phyloP scores from a whole-genome alignment of 2,113 vertebrate genomes.

The Todiramphus chloris region DNA sequence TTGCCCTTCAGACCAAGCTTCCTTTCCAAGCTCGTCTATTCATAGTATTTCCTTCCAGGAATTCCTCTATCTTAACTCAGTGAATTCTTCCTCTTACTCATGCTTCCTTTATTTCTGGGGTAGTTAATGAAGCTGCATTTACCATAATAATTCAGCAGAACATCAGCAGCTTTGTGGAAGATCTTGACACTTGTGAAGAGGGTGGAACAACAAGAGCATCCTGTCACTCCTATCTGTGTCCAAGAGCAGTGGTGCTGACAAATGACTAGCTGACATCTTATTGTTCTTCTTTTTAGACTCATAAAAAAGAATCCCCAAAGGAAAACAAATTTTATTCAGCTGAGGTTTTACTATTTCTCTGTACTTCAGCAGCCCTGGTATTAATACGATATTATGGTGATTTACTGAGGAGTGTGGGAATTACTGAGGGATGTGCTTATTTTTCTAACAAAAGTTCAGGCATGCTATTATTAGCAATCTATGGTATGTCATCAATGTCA shows the following conservation, averaged over 20 bases:
- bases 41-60: not conserved
- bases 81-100: not conserved
- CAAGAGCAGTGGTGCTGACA: not conserved
- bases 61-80: not conserved
- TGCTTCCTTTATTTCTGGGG: not conserved
- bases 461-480: conserved; percentile 53
- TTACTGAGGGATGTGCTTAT: conserved; percentile 32
- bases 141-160: not conserved
- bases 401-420: conserved; percentile 42
- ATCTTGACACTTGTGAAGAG: not conserved
- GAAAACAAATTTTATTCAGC: not conserved
- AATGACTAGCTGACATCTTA: not conserved
- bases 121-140: not conserved
- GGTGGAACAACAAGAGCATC: not conserved
- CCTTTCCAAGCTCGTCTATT: not conserved
- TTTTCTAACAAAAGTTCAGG: conserved; percentile 50
- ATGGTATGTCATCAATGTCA: conserved; percentile 55
- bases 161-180: not conserved
- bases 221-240: not conserved
- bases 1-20: not conserved
- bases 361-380: not conserved
- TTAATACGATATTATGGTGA: not conserved
- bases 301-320: not conserved
- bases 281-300: not conserved
- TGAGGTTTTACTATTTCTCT: not conserved